phyloP scores from a whole-genome alignment of 2,888 invertebrate genomes.

The Aphidius colemani region DNA sequence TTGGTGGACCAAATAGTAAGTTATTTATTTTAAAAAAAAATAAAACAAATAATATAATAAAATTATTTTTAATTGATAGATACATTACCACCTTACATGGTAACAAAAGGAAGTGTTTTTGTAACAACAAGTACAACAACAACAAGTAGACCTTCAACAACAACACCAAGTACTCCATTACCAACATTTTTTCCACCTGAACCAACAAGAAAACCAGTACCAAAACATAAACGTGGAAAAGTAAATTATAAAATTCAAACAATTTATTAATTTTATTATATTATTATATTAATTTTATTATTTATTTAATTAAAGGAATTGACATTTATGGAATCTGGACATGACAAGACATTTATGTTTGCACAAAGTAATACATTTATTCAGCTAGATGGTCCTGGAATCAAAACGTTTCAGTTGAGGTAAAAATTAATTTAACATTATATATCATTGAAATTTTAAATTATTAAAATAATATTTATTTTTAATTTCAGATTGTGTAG shows the following conservation, averaged over 20 bases:
- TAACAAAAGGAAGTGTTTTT: conserved; percentile 55
- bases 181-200: conserved; percentile 59
- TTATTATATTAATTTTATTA: background rate
- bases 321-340: conserved; percentile 84
- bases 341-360: conserved; percentile 88
- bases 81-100: conserved; percentile 63
- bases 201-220: conserved; percentile 68
- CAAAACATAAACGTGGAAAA: conserved; percentile 73
- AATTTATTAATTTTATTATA: background rate
- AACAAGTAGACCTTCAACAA: conserved; percentile 62
- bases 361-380: conserved; percentile 89
- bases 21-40: conserved; percentile 13
- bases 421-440: conserved; percentile 51
- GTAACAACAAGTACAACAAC: conserved; percentile 59
- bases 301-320: conserved; percentile 64
- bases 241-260: conserved; percentile 27
- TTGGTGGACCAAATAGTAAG: conserved; percentile 63
- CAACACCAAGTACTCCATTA: conserved; percentile 57
- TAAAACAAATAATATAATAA: background rate
- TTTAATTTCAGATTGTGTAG: conserved; percentile 73
- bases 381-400: conserved; percentile 87
- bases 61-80: conserved; percentile 51
- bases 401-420: conserved; percentile 88
- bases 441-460: background rate
- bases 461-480: background rate